Conservation (phyloP, 2,888 invertebrate genomes). For the Helobdella robusta region DNA sequence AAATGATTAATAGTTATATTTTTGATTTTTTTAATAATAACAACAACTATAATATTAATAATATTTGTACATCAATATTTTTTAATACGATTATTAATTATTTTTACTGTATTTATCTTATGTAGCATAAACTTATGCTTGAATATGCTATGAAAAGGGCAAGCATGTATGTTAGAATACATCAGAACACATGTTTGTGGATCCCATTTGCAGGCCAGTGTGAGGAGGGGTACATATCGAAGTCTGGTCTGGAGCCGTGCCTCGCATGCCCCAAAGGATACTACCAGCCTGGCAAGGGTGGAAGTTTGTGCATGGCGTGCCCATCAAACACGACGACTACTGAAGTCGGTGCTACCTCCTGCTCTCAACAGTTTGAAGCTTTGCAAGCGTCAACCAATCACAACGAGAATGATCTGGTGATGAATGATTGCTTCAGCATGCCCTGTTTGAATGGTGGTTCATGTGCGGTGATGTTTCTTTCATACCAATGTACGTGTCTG, state of each 20-base stretch:
- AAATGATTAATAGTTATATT: too few relatives aligned
- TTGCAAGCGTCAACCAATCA: slow-evolving; percentile 39
- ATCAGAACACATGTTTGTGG: too few relatives aligned
- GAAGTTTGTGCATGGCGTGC: slow-evolving; percentile 49
- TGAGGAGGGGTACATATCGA: slow-evolving; percentile 53
- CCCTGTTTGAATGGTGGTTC: slow-evolving; percentile 35
- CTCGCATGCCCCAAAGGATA: slow-evolving; percentile 54
- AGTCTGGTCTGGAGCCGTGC: slow-evolving; percentile 56
- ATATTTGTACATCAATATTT: too few relatives aligned
- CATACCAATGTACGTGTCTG: slow-evolving; percentile 27
- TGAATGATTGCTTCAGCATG: slow-evolving; percentile 38
- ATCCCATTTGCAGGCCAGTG: slow-evolving; percentile 53
- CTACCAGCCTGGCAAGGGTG: slow-evolving; percentile 49
- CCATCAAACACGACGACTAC: slow-evolving; percentile 41
- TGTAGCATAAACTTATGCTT: too few relatives aligned
- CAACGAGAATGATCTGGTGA: too few relatives aligned
- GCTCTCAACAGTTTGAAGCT: background rate
- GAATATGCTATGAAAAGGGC: too few relatives aligned
- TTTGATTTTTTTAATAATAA: too few relatives aligned
- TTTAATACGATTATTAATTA: too few relatives aligned
- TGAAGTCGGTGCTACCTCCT: background rate
- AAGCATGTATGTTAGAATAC: too few relatives aligned
- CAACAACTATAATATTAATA: too few relatives aligned
- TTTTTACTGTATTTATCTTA: too few relatives aligned
- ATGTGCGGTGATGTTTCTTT: slow-evolving; percentile 76